Evolutionary conservation across 2,113 vertebrate species (phyloP).

Genomic region (Aleadryas rufinucha): DNA sequence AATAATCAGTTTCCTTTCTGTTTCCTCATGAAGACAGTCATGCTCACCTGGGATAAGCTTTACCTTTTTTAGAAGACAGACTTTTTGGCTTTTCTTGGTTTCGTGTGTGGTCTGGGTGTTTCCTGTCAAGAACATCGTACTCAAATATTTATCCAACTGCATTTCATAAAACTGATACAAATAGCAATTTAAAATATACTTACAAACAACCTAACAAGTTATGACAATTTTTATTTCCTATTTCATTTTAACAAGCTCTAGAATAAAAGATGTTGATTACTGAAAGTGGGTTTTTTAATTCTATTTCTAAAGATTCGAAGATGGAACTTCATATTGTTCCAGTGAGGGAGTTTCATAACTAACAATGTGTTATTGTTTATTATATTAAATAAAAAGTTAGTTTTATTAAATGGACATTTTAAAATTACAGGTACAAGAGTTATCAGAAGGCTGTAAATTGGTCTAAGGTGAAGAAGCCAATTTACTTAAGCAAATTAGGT

Average conservation of each 20-base stretch:
- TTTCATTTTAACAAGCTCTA: background rate
- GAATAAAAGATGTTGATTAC: background rate
- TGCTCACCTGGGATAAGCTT: background rate
- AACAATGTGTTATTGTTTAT: background rate
- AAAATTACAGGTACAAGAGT: slow-evolving; percentile 90
- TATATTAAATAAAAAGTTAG: background rate
- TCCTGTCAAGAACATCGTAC: background rate
- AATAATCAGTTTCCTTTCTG: background rate
- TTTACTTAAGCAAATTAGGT: slow-evolving; percentile 90
- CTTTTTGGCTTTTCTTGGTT: background rate
- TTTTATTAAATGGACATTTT: slow-evolving; percentile 8
- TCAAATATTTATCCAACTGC: background rate
- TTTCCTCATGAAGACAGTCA: background rate
- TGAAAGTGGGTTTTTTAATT: background rate
- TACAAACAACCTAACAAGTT: background rate
- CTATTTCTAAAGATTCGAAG: background rate
- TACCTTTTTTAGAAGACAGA: background rate
- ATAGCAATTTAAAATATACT: background rate
- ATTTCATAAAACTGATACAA: background rate
- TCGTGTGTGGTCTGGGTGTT: background rate
- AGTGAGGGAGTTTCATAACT: background rate
- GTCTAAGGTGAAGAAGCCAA: slow-evolving; percentile 92
- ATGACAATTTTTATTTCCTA: background rate
- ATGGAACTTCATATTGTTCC: background rate
- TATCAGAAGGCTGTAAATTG: slow-evolving; percentile 93